Evolutionary conservation across 2,888 invertebrate genomes (phyloP).

Genomic region (Itoplectis maculator): DNA sequence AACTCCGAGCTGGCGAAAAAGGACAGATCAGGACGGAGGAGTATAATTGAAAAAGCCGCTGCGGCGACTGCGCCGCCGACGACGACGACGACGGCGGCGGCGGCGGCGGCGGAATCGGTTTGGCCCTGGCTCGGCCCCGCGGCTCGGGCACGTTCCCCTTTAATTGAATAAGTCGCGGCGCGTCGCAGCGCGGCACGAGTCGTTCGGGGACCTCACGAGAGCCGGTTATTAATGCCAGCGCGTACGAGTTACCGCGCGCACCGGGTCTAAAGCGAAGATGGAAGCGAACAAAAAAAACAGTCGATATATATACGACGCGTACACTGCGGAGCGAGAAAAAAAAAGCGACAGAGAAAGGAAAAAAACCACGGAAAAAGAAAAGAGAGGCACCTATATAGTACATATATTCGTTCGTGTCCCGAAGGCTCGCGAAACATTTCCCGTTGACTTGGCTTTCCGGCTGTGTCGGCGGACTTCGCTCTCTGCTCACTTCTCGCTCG

Average conservation of each 20-base stretch:
- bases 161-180: slow-evolving; percentile 78
- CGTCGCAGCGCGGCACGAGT: slow-evolving; percentile 67
- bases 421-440: slow-evolving; percentile 37
- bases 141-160: slow-evolving; percentile 75
- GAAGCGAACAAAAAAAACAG: not conserved
- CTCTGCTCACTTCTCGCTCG: slow-evolving; percentile 54
- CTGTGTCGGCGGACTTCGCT: slow-evolving; percentile 29
- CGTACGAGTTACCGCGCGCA: slow-evolving; percentile 63
- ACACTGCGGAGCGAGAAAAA: not conserved
- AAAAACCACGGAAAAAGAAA: slow-evolving; percentile 15
- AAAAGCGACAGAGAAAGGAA: not conserved
- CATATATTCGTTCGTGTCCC: slow-evolving; percentile 22
- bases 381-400: not conserved
- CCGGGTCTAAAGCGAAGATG: slow-evolving; percentile 30
- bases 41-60: slow-evolving; percentile 73
- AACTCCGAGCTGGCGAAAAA: not conserved
- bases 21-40: slow-evolving; percentile 1
- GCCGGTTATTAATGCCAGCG: slow-evolving; percentile 74
- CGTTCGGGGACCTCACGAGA: slow-evolving; percentile 32
- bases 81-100: too few relatives aligned
- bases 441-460: slow-evolving; percentile 34
- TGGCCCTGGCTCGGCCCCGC: slow-evolving; percentile 62
- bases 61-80: too few relatives aligned
- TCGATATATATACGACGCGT: not conserved
- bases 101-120: slow-evolving; percentile 24